Conservation (phyloP, 2,797 vertebrate genomes). For the Gallirallus australis region DNA sequence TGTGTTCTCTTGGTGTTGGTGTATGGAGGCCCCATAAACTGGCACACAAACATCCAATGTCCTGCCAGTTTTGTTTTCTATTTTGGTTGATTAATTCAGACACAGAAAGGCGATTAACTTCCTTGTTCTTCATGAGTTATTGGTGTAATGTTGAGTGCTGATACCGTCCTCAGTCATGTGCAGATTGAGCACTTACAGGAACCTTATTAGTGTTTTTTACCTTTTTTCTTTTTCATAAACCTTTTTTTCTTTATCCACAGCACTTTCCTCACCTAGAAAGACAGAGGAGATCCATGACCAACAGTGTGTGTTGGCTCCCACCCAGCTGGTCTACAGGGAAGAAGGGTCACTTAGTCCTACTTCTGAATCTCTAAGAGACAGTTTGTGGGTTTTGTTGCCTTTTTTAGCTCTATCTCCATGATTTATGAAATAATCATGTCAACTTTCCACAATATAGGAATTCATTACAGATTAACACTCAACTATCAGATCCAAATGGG, state of each 20-base stretch:
- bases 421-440: conserved; percentile 50
- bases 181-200: neutral
- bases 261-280: neutral
- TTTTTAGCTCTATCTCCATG: conserved; percentile 38
- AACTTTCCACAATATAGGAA: conserved; percentile 13
- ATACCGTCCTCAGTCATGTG: neutral
- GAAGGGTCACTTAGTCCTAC: neutral
- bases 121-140: neutral
- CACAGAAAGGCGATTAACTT: neutral
- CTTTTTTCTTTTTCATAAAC: neutral
- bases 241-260: neutral
- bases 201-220: neutral
- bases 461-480: conserved; percentile 38
- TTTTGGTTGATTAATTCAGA: conserved; percentile 34
- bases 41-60: neutral
- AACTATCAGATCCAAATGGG: conserved; percentile 39
- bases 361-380: neutral
- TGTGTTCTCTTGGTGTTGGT: conserved; percentile 27
- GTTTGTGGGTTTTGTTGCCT: neutral
- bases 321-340: neutral
- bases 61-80: conserved; percentile 37
- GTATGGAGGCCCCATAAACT: conserved; percentile 11
- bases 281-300: fast-evolving
- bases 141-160: neutral
- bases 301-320: neutral